These are phyloP conservation scores for Pseudocheirus occidentalis DNA, from an alignment of 2,797 vertebrate genomes.

Conservation along the genomic window DNA sequence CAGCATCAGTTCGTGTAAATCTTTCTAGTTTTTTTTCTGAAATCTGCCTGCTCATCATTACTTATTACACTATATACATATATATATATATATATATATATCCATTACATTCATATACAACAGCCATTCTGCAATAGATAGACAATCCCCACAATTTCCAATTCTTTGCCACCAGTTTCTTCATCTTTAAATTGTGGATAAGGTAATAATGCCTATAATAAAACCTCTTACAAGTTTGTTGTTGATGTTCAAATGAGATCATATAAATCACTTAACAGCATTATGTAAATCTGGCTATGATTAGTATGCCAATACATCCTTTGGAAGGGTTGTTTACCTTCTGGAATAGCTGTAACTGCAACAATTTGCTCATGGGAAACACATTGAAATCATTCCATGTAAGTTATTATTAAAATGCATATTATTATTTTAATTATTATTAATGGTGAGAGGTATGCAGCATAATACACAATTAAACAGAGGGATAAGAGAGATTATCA, in stretches of 20 bases:
- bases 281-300: neutral
- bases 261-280: neutral
- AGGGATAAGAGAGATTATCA: slow-evolving; percentile 46
- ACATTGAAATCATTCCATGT: neutral
- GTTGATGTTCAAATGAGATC: neutral
- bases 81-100: no score
- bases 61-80: no score
- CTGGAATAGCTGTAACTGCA: neutral
- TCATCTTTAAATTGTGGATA: neutral
- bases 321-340: neutral
- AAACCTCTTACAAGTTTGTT: neutral
- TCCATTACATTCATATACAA: no score
- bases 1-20: no score
- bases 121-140: no score
- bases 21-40: no score
- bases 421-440: slow-evolving; percentile 50
- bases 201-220: neutral
- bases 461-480: slow-evolving; percentile 26
- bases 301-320: neutral
- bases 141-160: no score
- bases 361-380: neutral
- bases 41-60: no score
- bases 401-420: neutral
- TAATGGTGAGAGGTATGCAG: slow-evolving; percentile 28
- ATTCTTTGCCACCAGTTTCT: neutral